Percentiles rank a stretch among this genome's conserved stretches.
phyloP scores from a whole-genome alignment of 2,113 vertebrate species.

The Thunnus thynnus region DNA sequence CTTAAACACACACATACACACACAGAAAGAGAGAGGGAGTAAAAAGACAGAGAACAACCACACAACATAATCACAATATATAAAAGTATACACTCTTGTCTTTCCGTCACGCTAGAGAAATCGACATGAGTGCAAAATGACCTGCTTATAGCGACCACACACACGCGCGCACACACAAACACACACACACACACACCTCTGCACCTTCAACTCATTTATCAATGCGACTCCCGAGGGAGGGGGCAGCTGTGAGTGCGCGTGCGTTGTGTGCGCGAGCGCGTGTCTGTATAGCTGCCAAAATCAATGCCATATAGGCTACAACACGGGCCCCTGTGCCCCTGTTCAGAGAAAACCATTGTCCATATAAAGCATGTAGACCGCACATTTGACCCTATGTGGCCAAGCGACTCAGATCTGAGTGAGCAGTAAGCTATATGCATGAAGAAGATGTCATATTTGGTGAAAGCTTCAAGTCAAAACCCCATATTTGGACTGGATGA shows the following conservation, averaged over 20 bases:
- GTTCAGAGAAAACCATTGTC: conserved; percentile 7
- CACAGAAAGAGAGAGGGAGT: background rate
- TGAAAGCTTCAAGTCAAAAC: background rate
- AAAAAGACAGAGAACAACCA: background rate
- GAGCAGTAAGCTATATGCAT: too few species aligned
- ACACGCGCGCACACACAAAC: conserved; percentile 30
- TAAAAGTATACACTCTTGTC: background rate
- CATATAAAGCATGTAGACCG: conserved; percentile 3
- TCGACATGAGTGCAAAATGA: conserved; percentile 33
- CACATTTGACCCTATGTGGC: background rate
- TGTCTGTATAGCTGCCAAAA: conserved; percentile 61
- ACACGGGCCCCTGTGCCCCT: conserved; percentile 20
- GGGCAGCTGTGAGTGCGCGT: conserved; percentile 48
- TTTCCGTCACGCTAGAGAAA: conserved; percentile 26
- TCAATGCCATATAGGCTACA: conserved; percentile 64
- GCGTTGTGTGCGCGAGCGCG: conserved; percentile 11
- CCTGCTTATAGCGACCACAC: conserved; percentile 41
- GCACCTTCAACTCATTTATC: conserved; percentile 77
- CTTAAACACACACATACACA: background rate
- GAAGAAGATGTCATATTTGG: background rate
- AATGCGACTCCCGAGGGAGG: conserved; percentile 71
- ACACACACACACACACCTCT: conserved; percentile 44
- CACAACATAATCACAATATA: background rate
- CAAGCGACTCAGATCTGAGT: background rate
- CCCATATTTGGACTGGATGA: background rate